Evolutionary conservation across 2,888 invertebrate species (phyloP), one percentile per base, ranked within the genome.

Genomic region (Perizoma affinitatum): DNA sequence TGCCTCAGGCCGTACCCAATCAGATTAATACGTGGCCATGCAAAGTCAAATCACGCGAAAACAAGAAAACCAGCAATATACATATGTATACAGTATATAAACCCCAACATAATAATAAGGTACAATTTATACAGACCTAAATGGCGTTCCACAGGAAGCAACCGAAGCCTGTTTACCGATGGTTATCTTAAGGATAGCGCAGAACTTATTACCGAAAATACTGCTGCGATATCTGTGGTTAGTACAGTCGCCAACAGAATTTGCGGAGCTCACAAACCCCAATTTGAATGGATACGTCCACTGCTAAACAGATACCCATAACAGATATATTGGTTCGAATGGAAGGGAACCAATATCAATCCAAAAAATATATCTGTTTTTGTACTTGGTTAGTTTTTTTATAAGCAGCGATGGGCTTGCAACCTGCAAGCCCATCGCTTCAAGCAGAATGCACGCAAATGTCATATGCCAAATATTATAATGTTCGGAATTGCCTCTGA

Each of bases 91-190:
- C 22, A 44, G 43, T 52, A 49, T 45, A 61, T 61, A 50, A 61
- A 54, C 49, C 48, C 10, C 35, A 44, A 53, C 47, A 42, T 40
- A 48, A 43, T 50, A 58, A 54, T 49, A 58, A 54, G 38, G 49
- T 47, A 42, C 45, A 42, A 36, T 52, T 54, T 42, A 56, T 46
- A 49, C 55, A 58, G 53, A 58, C 62, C 47, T 50, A 54, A 59
- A 63, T 34, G 55, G 58, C 42, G 46, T 55, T 55, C 59, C 58
- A 57, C 63, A 57, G 63, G 61, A 66, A 61, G 61, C 58, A 51
- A 43, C 53, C 57, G 50, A 48, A 49, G 58, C 68, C 70, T 75
- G 73, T 80, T 80, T 76, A 74, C 71, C 69, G 75, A 79, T 78
- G 73, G 67, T 69, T 78, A 77, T 78, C 78, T 67, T 58, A 55